Evolutionary conservation across 1,140 invertebrate species (phyloP).

Genomic region (Cyrtorhinus lividipennis): DNA sequence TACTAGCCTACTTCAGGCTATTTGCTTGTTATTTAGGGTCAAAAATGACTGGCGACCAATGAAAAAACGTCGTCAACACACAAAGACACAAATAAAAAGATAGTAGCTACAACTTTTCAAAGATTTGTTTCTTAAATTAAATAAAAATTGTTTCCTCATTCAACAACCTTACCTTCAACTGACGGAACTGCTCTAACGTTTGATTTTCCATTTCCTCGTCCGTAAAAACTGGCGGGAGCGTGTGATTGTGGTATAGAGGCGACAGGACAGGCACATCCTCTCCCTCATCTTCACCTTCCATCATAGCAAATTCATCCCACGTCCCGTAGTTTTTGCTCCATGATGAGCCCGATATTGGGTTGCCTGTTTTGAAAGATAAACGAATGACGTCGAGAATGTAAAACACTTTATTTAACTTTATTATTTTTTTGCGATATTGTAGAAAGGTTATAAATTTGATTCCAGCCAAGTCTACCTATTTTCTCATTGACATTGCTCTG

Average conservation of each 20-base stretch:
- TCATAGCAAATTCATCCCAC: slow-evolving; percentile 18
- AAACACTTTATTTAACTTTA: not conserved
- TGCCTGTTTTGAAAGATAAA: not conserved
- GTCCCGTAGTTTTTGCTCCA: not conserved
- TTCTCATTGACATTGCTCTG: not conserved
- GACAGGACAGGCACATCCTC: slow-evolving; percentile 13
- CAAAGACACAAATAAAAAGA: no score
- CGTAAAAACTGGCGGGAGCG: slow-evolving; percentile 16
- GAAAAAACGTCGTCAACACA: no score
- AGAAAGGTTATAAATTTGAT: not conserved
- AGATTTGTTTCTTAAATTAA: no score
- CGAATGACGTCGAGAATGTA: not conserved
- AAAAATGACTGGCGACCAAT: no score
- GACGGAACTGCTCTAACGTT: slow-evolving; percentile 22
- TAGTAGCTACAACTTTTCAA: no score
- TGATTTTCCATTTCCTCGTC: slow-evolving; percentile 22
- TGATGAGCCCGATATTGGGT: not conserved
- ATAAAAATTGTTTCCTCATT: no score
- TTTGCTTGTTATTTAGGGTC: no score
- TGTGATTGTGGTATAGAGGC: slow-evolving; percentile 15
- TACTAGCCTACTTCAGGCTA: no score
- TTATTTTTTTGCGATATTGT: not conserved
- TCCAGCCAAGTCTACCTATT: not conserved
- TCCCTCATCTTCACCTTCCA: slow-evolving; percentile 11
- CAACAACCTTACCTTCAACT: slow-evolving; percentile 23